Evolutionary conservation across 2,113 vertebrate genomes (phyloP).

Genomic region (Alligator mississippiensis): DNA sequence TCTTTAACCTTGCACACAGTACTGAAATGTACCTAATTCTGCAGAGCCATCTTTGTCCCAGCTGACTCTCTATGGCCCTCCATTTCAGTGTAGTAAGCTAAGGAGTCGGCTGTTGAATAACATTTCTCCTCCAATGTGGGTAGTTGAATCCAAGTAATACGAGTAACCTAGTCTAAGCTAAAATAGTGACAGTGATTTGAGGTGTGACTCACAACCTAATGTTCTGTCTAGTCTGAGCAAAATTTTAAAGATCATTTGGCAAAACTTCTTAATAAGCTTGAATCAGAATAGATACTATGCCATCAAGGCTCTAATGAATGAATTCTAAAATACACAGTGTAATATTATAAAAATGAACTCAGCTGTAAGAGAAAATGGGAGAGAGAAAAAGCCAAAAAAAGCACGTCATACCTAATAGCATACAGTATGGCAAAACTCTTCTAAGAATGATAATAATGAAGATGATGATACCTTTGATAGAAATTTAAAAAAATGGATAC

Average conservation of each 20-base stretch:
- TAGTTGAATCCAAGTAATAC: not conserved
- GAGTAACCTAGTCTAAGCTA: not conserved
- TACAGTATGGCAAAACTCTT: not conserved
- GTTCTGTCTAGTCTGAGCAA: not conserved
- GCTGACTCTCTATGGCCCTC: not conserved
- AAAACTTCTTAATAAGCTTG: not conserved
- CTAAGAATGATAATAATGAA: not conserved
- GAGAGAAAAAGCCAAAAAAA: not conserved
- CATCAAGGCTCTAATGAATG: not conserved
- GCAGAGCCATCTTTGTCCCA: not conserved
- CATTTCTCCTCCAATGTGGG: not conserved
- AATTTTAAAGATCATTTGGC: not conserved
- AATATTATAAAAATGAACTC: not conserved
- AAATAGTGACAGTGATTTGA: not conserved
- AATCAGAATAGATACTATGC: not conserved
- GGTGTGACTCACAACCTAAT: not conserved
- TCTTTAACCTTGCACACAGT: not conserved
- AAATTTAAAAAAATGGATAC: not conserved
- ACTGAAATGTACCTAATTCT: not conserved
- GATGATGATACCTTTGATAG: not conserved
- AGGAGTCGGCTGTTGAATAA: not conserved
- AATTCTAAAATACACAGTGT: not conserved
- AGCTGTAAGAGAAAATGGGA: not conserved
- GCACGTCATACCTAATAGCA: not conserved
- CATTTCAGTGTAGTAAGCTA: not conserved